Evolutionary conservation across 2,888 invertebrate species (phyloP).

Genomic region (Apamea epomidion): DNA sequence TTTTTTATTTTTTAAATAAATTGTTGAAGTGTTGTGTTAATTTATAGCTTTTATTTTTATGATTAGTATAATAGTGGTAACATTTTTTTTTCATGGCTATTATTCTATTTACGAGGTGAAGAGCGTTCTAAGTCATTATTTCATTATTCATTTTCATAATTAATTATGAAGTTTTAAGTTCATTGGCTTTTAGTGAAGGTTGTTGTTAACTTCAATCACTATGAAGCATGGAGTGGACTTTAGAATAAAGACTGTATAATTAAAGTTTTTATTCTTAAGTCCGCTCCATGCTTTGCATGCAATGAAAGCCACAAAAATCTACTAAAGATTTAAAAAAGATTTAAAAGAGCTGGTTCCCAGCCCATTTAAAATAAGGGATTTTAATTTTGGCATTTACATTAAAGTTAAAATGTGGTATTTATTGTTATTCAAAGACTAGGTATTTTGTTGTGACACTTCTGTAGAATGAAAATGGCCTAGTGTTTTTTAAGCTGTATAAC

Average conservation of each 20-base stretch:
- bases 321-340: no score
- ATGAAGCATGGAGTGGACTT: not conserved
- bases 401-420: not conserved
- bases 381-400: not conserved
- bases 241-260: not conserved
- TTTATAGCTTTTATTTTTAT: constrained; percentile 43
- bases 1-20: constrained; percentile 58
- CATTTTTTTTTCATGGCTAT: constrained; percentile 9
- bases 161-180: constrained; percentile 8
- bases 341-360: no score
- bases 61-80: constrained; percentile 19
- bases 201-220: not conserved
- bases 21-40: constrained; percentile 35
- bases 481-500: no score
- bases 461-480: no score
- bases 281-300: no score
- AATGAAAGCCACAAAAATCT: no score
- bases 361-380: not conserved
- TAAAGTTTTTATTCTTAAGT: no score
- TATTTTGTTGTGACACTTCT: not conserved
- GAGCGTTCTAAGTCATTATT: constrained; percentile 17
- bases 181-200: constrained; percentile 1
- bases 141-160: constrained; percentile 24
- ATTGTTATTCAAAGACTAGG: not conserved
- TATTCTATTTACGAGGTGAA: constrained; percentile 22